Percentiles rank a stretch among this genome's conserved stretches.
Evolutionary conservation across 2,888 invertebrate species (phyloP).

Genomic region (Tricholauxania praeusta): DNA sequence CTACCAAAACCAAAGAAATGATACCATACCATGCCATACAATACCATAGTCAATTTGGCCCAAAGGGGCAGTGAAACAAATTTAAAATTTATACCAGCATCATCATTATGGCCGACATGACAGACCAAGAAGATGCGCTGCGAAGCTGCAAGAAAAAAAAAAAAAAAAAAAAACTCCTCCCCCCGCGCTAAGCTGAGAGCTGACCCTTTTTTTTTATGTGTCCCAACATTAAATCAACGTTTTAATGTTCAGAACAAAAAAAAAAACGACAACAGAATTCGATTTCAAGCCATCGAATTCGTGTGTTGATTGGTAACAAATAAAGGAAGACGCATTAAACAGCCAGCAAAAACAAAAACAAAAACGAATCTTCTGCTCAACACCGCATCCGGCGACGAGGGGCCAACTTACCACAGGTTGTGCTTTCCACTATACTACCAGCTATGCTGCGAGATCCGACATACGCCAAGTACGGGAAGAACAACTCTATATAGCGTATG

Average conservation of each 20-base stretch:
- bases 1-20: conserved; percentile 5
- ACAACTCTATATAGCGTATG: conserved; percentile 29
- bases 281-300: neutral
- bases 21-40: no score
- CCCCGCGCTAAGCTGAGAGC: neutral
- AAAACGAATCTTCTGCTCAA: neutral
- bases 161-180: neutral
- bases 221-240: conserved; percentile 14
- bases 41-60: conserved; percentile 19
- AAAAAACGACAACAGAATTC: neutral
- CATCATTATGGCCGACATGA: conserved; percentile 32
- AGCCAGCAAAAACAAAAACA: no score
- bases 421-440: no score
- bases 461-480: neutral
- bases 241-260: no score
- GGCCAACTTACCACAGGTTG: neutral
- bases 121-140: neutral
- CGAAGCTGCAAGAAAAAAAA: neutral
- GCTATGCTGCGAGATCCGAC: no score
- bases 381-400: conserved; percentile 25
- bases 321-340: conserved; percentile 25
- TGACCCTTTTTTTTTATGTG: neutral
- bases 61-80: conserved; percentile 32
- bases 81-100: conserved; percentile 28
- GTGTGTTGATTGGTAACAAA: conserved; percentile 37